A percentile compares a stretch with the other conserved stretches of the same genome.
Evolutionary conservation across 2,888 invertebrate genomes (phyloP).

Genomic region (Auanema sp.): DNA sequence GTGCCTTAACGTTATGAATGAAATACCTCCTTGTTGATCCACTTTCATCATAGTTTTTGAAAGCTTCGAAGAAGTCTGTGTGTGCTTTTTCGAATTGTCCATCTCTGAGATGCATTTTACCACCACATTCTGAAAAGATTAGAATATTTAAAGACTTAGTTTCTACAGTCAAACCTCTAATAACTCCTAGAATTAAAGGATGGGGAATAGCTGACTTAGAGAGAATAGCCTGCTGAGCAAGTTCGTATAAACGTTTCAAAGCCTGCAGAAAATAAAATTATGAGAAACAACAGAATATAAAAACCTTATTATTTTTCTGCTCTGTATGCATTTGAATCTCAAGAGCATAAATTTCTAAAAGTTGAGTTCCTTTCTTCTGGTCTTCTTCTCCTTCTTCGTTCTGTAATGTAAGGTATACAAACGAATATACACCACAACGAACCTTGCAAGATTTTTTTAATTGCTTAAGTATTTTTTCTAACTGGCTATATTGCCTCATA

Average conservation of each 20-base stretch:
- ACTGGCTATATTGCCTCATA: slow-evolving; percentile 86
- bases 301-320: slow-evolving; percentile 96
- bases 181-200: slow-evolving; percentile 98
- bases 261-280: slow-evolving; percentile 28
- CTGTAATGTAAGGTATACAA: slow-evolving; percentile 21
- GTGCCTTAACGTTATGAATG: not conserved
- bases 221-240: slow-evolving; percentile 93
- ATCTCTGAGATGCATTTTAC: slow-evolving; percentile 98
- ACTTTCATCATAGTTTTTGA: slow-evolving; percentile 91
- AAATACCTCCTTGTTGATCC: slow-evolving; percentile 76
- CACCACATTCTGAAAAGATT: slow-evolving; percentile 82
- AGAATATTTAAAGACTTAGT: not conserved
- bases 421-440: not conserved
- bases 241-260: slow-evolving; percentile 83
- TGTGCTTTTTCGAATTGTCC: slow-evolving; percentile 98
- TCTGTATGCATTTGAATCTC: slow-evolving; percentile 99
- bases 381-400: slow-evolving; percentile 62
- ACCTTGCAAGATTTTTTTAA: slow-evolving; percentile 80
- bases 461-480: slow-evolving; percentile 94
- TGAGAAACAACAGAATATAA: not conserved
- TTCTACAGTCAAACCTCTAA: slow-evolving; percentile 75
- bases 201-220: slow-evolving; percentile 99
- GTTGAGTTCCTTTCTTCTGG: slow-evolving; percentile 76
- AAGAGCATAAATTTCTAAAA: slow-evolving; percentile 94
- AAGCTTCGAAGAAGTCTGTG: slow-evolving; percentile 96